A percentile compares a stretch with the other conserved stretches of the same genome.
Conservation (phyloP, 2,113 vertebrate genomes). For the Zosterops japonicus region DNA sequence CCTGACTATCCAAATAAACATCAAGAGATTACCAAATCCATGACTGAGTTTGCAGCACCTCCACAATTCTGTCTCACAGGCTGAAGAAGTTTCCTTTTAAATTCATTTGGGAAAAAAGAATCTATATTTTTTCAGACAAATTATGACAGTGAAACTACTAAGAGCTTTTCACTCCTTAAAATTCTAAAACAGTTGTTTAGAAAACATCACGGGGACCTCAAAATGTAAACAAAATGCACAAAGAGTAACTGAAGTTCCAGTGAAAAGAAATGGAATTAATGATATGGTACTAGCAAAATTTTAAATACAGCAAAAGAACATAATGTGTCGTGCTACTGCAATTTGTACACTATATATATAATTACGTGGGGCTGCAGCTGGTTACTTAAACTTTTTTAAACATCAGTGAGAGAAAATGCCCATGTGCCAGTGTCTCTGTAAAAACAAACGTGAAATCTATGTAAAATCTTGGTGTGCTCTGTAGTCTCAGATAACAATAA, state of each 20-base stretch:
- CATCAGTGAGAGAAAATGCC: not conserved
- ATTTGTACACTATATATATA: not conserved
- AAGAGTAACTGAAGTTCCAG: not conserved
- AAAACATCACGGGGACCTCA: not conserved
- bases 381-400: not conserved
- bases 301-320: not conserved
- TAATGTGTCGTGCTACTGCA: not conserved
- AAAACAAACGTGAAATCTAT: not conserved
- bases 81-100: not conserved
- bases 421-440: not conserved
- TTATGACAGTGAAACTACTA: not conserved
- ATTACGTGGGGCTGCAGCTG: not conserved
- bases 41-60: not conserved
- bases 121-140: not conserved
- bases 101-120: not conserved
- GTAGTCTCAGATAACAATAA: not conserved
- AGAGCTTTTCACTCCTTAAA: not conserved
- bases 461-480: not conserved
- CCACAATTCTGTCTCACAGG: not conserved
- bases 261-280: not conserved
- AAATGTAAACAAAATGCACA: not conserved
- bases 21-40: not conserved
- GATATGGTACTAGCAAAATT: not conserved
- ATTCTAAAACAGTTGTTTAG: not conserved
- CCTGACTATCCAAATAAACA: not conserved